A percentile compares a stretch with the other conserved stretches of the same genome.
Conservation (phyloP, 1,140 invertebrate species). For the Euborellia annulipes region DNA sequence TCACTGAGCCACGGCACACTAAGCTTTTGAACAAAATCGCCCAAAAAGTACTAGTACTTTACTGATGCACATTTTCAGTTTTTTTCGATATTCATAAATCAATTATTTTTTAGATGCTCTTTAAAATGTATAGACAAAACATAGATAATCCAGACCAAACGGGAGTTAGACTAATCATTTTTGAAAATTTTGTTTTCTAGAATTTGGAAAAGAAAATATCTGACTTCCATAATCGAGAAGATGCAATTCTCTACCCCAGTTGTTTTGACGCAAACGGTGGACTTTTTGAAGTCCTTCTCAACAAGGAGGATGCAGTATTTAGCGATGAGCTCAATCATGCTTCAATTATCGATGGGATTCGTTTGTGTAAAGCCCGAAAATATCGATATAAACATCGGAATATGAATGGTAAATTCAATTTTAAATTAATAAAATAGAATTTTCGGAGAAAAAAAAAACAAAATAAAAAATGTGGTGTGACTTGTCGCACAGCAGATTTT, state of each 20-base stretch:
- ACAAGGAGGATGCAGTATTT: slow-evolving; percentile 67
- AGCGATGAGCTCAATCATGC: slow-evolving; percentile 90
- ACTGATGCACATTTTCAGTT: no score
- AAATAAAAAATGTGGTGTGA: no score
- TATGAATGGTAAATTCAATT: slow-evolving; percentile 52
- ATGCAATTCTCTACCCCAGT: slow-evolving; percentile 76
- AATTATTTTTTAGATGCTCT: no score
- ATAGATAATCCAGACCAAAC: no score
- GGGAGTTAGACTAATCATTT: slow-evolving; percentile 3
- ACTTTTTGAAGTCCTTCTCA: slow-evolving; percentile 71
- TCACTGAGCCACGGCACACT: no score
- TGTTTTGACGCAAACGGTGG: slow-evolving; percentile 93
- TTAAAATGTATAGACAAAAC: no score
- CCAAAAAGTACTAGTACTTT: no score
- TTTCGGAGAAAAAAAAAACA: no score
- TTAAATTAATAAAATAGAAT: no score
- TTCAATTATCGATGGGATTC: slow-evolving; percentile 86
- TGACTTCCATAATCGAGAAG: slow-evolving; percentile 71
- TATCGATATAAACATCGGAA: slow-evolving; percentile 73
- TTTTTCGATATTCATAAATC: no score
- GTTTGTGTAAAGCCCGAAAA: slow-evolving; percentile 79
- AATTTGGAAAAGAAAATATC: slow-evolving; percentile 71
- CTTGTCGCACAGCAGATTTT: no score
- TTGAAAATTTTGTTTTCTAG: slow-evolving; percentile 25
- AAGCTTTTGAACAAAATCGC: no score